Evolutionary conservation across 1,140 invertebrate genomes (phyloP).

Genomic region (Trinorchestia longiramus): DNA sequence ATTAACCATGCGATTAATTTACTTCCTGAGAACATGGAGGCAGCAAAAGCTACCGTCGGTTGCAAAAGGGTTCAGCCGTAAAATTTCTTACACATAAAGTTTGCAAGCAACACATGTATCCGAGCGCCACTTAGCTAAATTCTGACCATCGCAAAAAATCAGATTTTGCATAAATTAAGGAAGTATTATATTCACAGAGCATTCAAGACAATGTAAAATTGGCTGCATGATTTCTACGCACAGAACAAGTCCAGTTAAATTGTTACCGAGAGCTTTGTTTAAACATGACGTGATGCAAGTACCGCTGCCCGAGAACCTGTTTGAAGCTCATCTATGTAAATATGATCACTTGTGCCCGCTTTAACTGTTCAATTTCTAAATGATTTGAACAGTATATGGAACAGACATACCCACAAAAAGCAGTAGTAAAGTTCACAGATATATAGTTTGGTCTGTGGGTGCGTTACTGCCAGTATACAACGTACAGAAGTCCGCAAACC

Average conservation of each 20-base stretch:
- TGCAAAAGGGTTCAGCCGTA: background rate
- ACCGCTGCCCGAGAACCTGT: background rate
- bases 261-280: background rate
- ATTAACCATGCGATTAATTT: too few species aligned
- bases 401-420: background rate
- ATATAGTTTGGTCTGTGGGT: background rate
- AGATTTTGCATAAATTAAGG: background rate
- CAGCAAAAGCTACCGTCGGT: too few species aligned
- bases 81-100: background rate
- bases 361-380: background rate
- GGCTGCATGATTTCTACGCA: background rate
- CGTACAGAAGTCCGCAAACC: background rate
- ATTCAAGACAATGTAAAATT: background rate
- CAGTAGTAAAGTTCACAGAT: background rate
- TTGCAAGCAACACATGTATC: background rate
- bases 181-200: background rate
- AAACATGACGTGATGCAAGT: constrained; percentile 7
- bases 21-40: too few species aligned
- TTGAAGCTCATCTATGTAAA: too few species aligned
- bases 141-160: background rate
- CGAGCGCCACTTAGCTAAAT: background rate
- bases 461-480: background rate
- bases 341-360: too few species aligned
- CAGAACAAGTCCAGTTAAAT: background rate
- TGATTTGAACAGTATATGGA: background rate